These are phyloP conservation scores for Mayetiola destructor DNA, from an alignment of 2,888 invertebrate species.

Conservation along the genomic window DNA sequence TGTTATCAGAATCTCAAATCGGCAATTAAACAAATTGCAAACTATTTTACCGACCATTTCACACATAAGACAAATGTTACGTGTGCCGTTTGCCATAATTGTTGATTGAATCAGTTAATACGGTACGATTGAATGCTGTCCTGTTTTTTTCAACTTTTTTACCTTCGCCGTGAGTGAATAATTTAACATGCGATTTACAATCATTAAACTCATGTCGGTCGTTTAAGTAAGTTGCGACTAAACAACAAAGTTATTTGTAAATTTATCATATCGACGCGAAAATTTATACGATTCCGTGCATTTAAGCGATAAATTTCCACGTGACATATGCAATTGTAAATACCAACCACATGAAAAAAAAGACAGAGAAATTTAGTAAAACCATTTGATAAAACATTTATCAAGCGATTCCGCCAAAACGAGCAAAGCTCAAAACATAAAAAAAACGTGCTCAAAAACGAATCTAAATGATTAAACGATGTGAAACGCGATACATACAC, in stretches of 20 bases:
- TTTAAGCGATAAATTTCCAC: background rate
- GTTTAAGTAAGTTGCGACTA: too few relatives aligned
- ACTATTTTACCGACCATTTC: background rate
- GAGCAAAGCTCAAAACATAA: too few relatives aligned
- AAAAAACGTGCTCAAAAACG: background rate
- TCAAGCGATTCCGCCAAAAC: too few relatives aligned
- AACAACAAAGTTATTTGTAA: slow-evolving; percentile 7
- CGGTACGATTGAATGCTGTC: background rate
- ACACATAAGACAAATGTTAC: background rate
- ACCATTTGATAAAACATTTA: background rate
- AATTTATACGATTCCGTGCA: background rate
- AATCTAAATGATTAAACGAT: slow-evolving; percentile 6
- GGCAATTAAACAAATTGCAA: slow-evolving; percentile 11
- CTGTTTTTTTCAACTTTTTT: too few relatives aligned
- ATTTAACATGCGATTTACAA: background rate
- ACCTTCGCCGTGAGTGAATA: background rate
- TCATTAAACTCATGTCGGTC: slow-evolving; percentile 1
- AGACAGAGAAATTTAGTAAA: too few relatives aligned
- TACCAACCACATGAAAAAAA: too few relatives aligned
- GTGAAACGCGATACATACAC: background rate
- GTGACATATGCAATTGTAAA: background rate
- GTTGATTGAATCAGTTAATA: background rate
- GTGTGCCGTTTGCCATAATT: background rate
- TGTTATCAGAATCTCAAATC: slow-evolving; percentile 6
- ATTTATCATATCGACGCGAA: slow-evolving; percentile 2